A percentile compares a stretch with the other conserved stretches of the same genome.
Conservation (phyloP, 2,113 vertebrate species). For the Pygoscelis antarcticus region DNA sequence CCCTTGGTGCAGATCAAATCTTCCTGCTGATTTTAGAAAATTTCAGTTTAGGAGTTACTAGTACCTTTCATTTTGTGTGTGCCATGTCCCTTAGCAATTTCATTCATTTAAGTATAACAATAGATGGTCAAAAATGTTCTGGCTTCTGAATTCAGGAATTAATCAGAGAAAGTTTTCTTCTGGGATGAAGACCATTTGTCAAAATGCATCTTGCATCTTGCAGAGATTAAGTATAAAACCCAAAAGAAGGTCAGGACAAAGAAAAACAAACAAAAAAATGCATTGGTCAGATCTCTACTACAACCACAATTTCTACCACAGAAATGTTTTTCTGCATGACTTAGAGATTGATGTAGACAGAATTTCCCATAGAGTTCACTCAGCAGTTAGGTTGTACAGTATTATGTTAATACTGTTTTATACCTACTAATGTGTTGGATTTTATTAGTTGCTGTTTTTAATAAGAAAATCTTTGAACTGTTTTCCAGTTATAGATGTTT, state of each 20-base stretch:
- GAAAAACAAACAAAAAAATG: background rate
- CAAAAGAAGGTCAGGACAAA: background rate
- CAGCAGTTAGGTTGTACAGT: background rate
- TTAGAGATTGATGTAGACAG: background rate
- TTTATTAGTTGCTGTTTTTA: background rate
- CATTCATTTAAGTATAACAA: background rate
- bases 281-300: background rate
- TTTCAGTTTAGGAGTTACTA: background rate
- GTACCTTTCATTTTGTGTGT: background rate
- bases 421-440: background rate
- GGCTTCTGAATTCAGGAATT: background rate
- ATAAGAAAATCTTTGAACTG: background rate
- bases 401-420: background rate
- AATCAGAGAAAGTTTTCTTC: background rate
- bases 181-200: background rate
- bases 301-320: background rate
- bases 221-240: background rate
- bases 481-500: background rate
- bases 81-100: background rate
- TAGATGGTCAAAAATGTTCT: background rate
- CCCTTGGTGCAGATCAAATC: background rate
- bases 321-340: background rate
- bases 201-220: background rate
- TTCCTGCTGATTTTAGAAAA: background rate
- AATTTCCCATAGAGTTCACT: background rate